Base-by-base conservation (phyloP, 2,888 invertebrate species). In the Protophormia terraenovae region DNA sequence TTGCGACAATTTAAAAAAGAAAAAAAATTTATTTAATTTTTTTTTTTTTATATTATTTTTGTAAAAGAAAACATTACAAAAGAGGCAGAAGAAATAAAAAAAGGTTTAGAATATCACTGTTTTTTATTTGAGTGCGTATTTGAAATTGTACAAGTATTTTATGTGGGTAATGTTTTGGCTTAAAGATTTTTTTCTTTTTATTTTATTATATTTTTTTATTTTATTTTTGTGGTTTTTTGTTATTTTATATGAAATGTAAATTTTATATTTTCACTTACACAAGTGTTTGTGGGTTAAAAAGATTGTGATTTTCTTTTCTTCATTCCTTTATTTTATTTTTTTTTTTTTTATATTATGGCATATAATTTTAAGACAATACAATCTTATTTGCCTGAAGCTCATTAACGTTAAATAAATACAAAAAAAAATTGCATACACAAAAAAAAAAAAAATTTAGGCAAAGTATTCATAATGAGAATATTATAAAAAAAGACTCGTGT, bases 361-460 rank as follows among this genome's bases (percentile, higher is more conserved):
- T 41, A 77, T 84, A 84, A 76, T 80, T 76, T 84, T 66, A 14
- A 66, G 71, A 80, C 72, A 81, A 78, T 71, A 79, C 75, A 82
- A 82, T 82, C 72, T 75, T 75, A 75, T 82, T 85, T 85, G 75
- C 62, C 75, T 77, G 47, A 82, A 82, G 82, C 82, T 85, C 78
- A 85, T 82, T 82, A 82, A 71, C 66, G 75, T 62, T 72, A 38
- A 60, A 67, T 78, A 69, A 60, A 41, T 55, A 71, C 7, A 53
- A 38, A 47, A 66, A n/a, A n/a, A 60, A 67, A 38, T 24, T 47
- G 2, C 19, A 0, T 24, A 71, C 76, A 76, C 67, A 38, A 8
- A 47, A 16, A 69, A 16, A 62, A 67, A 77, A 29, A 14, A 27
- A 16, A 19, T 50, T 35, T 12, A 14, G 16, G 38, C 16, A 35